These are phyloP conservation scores for Neopelma chrysocephalum DNA, from an alignment of 2,797 vertebrate species.

Conservation along the genomic window DNA sequence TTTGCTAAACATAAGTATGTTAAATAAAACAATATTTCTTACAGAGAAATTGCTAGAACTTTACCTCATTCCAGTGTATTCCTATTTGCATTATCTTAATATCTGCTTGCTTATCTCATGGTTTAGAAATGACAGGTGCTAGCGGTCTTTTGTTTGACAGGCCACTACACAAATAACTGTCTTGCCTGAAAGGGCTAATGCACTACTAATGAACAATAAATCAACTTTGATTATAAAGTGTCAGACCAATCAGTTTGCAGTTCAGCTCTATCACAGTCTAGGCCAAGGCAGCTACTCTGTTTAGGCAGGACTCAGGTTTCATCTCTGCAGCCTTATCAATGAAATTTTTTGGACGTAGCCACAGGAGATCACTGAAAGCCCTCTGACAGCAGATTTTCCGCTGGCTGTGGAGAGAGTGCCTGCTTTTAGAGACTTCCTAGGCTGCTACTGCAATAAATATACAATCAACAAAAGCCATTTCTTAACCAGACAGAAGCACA, in stretches of 20 bases:
- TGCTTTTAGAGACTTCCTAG: neutral
- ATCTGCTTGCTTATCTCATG: slow-evolving; percentile 86
- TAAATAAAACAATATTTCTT: neutral
- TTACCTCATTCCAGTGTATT: slow-evolving; percentile 63
- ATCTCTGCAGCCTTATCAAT: slow-evolving; percentile 74
- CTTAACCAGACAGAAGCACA: neutral
- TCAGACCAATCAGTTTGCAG: slow-evolving; percentile 92
- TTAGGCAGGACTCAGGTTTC: slow-evolving; percentile 78
- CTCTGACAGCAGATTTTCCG: neutral
- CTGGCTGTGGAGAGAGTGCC: neutral
- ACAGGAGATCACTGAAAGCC: slow-evolving; percentile 38
- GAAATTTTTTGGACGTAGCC: slow-evolving; percentile 65
- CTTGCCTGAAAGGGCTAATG: slow-evolving; percentile 96
- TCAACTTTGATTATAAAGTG: slow-evolving; percentile 99
- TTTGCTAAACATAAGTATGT: rapidly evolving
- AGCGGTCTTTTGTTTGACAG: slow-evolving; percentile 89
- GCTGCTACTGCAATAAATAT: neutral
- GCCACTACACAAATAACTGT: slow-evolving; percentile 93
- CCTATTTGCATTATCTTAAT: slow-evolving; percentile 77
- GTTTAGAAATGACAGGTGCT: slow-evolving; percentile 96
- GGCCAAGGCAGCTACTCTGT: slow-evolving; percentile 81
- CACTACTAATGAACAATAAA: slow-evolving; percentile 99
- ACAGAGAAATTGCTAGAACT: slow-evolving; percentile 33
- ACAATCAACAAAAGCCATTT: neutral
- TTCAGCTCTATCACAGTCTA: slow-evolving; percentile 82